Evolutionary conservation across 1,140 invertebrate species (phyloP).

Genomic region (Papilio glaucus): DNA sequence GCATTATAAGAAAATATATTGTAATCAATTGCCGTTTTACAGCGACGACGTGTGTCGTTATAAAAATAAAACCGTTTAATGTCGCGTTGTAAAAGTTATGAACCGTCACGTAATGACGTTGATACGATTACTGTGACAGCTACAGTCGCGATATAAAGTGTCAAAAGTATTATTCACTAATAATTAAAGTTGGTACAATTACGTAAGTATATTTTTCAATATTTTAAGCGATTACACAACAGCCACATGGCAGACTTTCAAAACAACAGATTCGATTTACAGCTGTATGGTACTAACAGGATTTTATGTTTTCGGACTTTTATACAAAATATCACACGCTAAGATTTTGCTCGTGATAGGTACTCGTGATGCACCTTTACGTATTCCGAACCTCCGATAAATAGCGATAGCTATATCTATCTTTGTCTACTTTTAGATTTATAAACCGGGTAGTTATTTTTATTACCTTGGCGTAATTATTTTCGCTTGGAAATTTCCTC

Average conservation of each 20-base stretch:
- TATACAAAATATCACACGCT: neutral
- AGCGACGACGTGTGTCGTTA: constrained; percentile 45
- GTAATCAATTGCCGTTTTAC: constrained; percentile 25
- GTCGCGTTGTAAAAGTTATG: constrained; percentile 56
- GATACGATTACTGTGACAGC: constrained; percentile 55
- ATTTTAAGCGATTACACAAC: too few species aligned
- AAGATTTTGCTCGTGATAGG: neutral
- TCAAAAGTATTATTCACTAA: neutral
- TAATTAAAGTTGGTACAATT: neutral
- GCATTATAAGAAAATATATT: neutral
- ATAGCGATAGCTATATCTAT: neutral
- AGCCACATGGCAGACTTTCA: too few species aligned
- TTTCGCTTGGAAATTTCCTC: too few species aligned
- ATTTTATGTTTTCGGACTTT: neutral
- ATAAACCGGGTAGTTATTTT: too few species aligned
- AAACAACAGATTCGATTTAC: too few species aligned
- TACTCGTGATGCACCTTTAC: neutral
- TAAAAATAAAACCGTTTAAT: constrained; percentile 56
- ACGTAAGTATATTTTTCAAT: too few species aligned
- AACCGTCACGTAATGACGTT: constrained; percentile 50
- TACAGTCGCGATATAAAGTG: constrained; percentile 46
- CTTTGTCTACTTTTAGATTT: neutral
- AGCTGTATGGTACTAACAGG: too few species aligned
- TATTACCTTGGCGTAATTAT: too few species aligned
- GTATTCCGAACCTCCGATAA: neutral